Evolutionary conservation across 2,888 invertebrate species (phyloP).

Genomic region (Sisyra nigra): DNA sequence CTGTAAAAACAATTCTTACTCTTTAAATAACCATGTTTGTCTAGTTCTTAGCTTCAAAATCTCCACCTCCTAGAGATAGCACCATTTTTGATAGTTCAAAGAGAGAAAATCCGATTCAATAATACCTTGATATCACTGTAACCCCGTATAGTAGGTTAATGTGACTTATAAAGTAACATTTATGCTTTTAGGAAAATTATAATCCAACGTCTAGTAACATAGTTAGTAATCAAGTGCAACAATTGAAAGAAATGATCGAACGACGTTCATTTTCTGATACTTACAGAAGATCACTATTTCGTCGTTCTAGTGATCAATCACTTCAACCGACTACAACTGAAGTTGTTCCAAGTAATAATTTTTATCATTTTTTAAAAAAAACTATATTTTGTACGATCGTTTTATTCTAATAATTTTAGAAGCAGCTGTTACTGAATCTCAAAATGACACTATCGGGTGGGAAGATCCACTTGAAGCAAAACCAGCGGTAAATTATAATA

Average conservation of each 20-base stretch:
- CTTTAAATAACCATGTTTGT: too few species aligned
- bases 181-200: not conserved
- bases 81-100: too few species aligned
- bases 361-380: not conserved
- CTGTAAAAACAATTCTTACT: too few species aligned
- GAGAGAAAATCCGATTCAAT: too few species aligned
- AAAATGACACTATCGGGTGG: constrained; percentile 57
- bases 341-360: not conserved
- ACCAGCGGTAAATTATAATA: not conserved
- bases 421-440: constrained; percentile 26
- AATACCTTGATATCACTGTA: too few species aligned
- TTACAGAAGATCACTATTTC: not conserved
- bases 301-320: not conserved
- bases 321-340: not conserved
- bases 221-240: constrained; percentile 32
- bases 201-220: constrained; percentile 12
- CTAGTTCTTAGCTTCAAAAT: too few species aligned
- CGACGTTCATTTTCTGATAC: constrained; percentile 13
- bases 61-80: too few species aligned
- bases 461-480: constrained; percentile 31
- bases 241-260: constrained; percentile 32
- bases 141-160: too few species aligned
- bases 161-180: too few species aligned
- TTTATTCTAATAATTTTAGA: not conserved
- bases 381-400: not conserved